Evolutionary conservation across 2,888 invertebrate species (phyloP), one percentile per base, ranked within the genome.

Genomic region (Salticus scenicus): DNA sequence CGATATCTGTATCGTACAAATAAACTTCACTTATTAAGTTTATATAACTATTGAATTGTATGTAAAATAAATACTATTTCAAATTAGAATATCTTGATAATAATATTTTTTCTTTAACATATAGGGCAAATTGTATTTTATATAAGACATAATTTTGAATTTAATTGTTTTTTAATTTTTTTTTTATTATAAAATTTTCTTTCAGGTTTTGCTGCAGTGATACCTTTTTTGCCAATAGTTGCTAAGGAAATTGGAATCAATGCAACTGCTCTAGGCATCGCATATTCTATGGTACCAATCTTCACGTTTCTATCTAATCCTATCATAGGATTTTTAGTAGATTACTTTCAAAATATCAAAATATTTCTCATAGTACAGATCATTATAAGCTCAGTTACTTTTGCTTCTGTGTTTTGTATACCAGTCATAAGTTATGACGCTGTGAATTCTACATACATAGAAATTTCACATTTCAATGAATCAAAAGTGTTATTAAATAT

Each of bases 281-380:
- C 88, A 12, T 88, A 78, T 47, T 85, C 79, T 10, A 70, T 89
- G 33, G 64, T 89, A 27, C 88, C 89, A 12, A 88, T 89, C 28
- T 66, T 85, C 28, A 82, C 81, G 10, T 76, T 88, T 7, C 30
- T 88, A 10, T 74, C 83, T 1, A 89, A 88, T 63, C 88, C 88
- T 0, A 20, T 87, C 4, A 72, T 88, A 20, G 88, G 89, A 31
- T 84, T 82, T 27, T 42, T 88, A 28, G 87, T 87, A 12, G 89
- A 89, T 76, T 75, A 71, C 47, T 81, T 87, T 66, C 80, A 70
- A 41, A 85, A 85, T 31, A 72, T 87, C 33, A 87, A 85, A 33
- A 17, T 85, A 7, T 70, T 87, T 20, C 57, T 84, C 1, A 24
- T 78, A 30, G 8, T 57, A 41, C 4, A 33, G 1, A 64, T 85